phyloP scores from a whole-genome alignment of 2,888 invertebrate species.

The Leucophenga maculata region DNA sequence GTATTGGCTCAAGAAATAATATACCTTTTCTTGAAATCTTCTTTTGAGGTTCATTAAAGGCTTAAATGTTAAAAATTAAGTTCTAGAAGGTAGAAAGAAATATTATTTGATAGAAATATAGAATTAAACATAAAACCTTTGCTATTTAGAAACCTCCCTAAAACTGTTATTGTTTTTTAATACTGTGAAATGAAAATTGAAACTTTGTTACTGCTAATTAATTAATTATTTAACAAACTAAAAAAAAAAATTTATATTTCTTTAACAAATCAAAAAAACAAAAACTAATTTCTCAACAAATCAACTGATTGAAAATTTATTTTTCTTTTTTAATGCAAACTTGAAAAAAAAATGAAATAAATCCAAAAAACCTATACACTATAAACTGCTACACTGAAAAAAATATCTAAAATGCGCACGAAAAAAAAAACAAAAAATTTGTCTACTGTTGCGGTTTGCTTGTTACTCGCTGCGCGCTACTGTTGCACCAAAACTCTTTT shows the following conservation, averaged over 20 bases:
- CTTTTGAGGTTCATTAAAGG: too few relatives aligned
- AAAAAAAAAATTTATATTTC: background rate
- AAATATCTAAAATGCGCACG: conserved; percentile 33
- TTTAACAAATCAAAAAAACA: conserved; percentile 22
- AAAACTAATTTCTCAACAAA: conserved; percentile 35
- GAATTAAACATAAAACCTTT: too few relatives aligned
- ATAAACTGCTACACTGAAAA: conserved; percentile 16
- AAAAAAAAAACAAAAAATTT: conserved; percentile 41
- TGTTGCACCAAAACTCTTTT: conserved; percentile 38
- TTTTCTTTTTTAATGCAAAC: conserved; percentile 62
- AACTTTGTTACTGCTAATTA: conserved; percentile 12
- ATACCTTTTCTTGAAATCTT: too few relatives aligned
- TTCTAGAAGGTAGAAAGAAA: too few relatives aligned
- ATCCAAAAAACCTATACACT: conserved; percentile 23
- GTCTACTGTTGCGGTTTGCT: conserved; percentile 61
- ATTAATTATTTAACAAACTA: background rate
- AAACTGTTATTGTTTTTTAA: too few relatives aligned
- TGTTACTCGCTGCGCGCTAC: conserved; percentile 68
- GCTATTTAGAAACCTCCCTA: too few relatives aligned
- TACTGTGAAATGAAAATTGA: conserved; percentile 17
- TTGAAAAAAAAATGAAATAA: conserved; percentile 42
- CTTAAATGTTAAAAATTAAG: too few relatives aligned
- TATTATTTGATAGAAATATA: too few relatives aligned
- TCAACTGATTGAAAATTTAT: conserved; percentile 56
- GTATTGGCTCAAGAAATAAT: too few relatives aligned